Percentiles rank a stretch among this genome's conserved stretches.
Evolutionary conservation across 2,888 invertebrate genomes (phyloP).

Genomic region (Seira ritae): DNA sequence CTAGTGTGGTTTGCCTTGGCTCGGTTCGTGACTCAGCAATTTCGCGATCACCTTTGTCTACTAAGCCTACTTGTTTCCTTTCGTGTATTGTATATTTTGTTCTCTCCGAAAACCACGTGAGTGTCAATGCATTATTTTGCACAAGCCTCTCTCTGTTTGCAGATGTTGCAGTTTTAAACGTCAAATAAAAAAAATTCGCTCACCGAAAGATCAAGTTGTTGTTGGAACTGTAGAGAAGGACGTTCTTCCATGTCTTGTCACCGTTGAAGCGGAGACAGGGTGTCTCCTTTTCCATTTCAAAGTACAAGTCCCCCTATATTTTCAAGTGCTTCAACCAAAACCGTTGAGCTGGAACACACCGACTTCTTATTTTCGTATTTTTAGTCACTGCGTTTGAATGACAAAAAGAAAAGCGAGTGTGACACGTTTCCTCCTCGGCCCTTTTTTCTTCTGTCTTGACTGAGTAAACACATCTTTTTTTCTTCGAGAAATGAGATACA

Average conservation of each 20-base stretch:
- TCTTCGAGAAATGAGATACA: background rate
- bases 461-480: background rate
- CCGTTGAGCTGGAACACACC: background rate
- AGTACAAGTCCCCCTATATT: background rate
- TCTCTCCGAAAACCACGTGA: no score
- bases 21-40: no score
- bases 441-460: background rate
- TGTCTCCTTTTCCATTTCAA: constrained; percentile 26
- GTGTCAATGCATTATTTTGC: no score
- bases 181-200: background rate
- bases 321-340: background rate
- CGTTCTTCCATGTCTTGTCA: background rate
- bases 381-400: background rate
- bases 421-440: background rate
- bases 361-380: background rate
- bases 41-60: no score
- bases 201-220: background rate
- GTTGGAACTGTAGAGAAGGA: background rate
- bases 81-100: no score
- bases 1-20: no score
- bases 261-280: constrained; percentile 38
- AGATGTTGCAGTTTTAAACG: background rate
- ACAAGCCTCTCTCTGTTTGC: no score
- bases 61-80: no score
- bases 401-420: background rate